A percentile compares a stretch with the other conserved stretches of the same genome.
phyloP scores from a whole-genome alignment of 2,113 vertebrate species.

The Syrrhaptes paradoxus region DNA sequence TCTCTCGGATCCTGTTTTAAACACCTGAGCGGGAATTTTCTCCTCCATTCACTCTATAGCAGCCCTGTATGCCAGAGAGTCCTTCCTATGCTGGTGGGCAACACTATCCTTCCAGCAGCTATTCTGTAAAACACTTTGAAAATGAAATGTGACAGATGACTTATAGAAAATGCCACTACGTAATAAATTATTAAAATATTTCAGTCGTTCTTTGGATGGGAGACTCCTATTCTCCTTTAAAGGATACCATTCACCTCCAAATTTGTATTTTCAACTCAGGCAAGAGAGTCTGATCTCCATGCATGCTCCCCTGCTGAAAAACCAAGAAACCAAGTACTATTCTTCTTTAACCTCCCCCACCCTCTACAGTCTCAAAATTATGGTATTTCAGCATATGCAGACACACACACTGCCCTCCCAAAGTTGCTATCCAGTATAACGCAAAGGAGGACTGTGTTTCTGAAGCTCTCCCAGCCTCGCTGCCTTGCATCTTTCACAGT shows the following conservation, averaged over 20 bases:
- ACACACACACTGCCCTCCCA: background rate
- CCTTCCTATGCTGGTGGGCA: background rate
- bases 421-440: background rate
- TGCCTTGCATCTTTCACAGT: background rate
- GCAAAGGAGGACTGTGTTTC: background rate
- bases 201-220: background rate
- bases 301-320: background rate
- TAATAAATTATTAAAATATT: background rate
- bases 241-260: background rate
- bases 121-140: background rate
- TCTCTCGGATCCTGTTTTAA: background rate
- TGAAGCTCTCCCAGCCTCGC: background rate
- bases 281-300: fast-evolving
- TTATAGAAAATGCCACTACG: background rate
- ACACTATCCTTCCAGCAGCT: background rate
- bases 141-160: background rate
- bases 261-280: background rate
- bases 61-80: background rate
- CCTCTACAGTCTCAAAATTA: background rate
- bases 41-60: background rate
- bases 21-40: background rate
- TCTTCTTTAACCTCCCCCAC: background rate
- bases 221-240: background rate
- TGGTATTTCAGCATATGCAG: background rate
- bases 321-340: background rate